A percentile compares a stretch with the other conserved stretches of the same genome.
Conservation (phyloP, 2,113 vertebrate genomes). For the Tragelaphus scriptus region DNA sequence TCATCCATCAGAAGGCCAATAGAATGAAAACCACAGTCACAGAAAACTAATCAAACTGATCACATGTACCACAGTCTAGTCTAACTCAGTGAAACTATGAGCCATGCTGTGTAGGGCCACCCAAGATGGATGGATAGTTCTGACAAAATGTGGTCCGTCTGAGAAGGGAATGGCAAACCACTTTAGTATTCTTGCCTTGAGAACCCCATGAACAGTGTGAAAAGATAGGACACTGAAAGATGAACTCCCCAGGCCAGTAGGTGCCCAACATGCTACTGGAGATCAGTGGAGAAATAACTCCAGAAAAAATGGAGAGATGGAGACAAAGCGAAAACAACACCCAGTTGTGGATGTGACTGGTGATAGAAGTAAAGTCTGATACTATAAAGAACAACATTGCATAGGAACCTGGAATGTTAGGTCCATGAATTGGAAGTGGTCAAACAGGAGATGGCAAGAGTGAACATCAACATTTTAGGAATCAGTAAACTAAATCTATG, state of each 20-base stretch:
- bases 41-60: background rate
- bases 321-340: background rate
- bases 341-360: background rate
- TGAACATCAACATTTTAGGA: background rate
- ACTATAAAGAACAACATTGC: background rate
- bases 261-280: background rate
- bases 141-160: background rate
- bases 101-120: background rate
- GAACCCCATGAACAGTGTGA: background rate
- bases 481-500: background rate
- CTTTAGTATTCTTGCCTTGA: background rate
- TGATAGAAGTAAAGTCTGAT: background rate
- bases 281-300: background rate
- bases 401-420: background rate
- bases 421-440: background rate
- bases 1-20: background rate
- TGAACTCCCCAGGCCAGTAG: background rate
- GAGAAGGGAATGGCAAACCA: background rate
- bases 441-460: background rate
- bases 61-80: background rate
- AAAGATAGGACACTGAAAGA: background rate
- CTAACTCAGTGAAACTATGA: background rate
- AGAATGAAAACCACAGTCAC: background rate
- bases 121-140: background rate
- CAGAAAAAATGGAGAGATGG: background rate